These are phyloP conservation scores for Aldabrachelys gigantea DNA, from an alignment of 2,113 vertebrate genomes.

Conservation along the genomic window DNA sequence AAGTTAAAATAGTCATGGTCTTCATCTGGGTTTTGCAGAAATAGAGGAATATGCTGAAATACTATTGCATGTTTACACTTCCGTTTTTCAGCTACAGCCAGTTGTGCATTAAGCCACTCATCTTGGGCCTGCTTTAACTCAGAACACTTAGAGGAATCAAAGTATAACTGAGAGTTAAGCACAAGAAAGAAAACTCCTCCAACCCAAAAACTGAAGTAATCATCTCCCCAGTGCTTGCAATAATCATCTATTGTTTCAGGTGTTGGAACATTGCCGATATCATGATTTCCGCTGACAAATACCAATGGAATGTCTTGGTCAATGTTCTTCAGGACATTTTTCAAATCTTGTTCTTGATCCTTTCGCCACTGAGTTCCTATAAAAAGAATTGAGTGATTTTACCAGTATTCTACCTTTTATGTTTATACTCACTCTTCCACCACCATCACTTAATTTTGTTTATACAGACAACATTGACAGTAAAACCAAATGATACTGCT, in stretches of 20 bases:
- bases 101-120: conserved; percentile 88
- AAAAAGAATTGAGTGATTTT: background rate
- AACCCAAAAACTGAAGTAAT: conserved; percentile 98
- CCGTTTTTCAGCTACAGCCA: conserved; percentile 71
- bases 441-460: background rate
- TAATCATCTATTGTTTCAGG: conserved; percentile 82
- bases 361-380: conserved; percentile 85
- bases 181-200: conserved; percentile 94
- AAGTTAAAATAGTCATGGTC: conserved; percentile 95
- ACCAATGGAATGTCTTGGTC: conserved; percentile 88
- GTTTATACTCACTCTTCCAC: background rate
- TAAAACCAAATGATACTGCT: background rate
- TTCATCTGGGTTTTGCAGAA: conserved; percentile 84
- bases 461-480: fast-evolving
- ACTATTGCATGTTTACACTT: conserved; percentile 85
- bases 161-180: conserved; percentile 94
- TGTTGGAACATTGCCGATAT: conserved; percentile 91
- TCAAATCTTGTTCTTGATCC: conserved; percentile 89
- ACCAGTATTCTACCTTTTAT: background rate
- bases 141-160: conserved; percentile 85
- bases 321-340: conserved; percentile 79
- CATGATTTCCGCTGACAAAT: conserved; percentile 96
- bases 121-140: conserved; percentile 88
- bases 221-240: conserved; percentile 90
- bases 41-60: conserved; percentile 97